Evolutionary conservation across 2,888 invertebrate species (phyloP), one percentile per base, ranked within the genome.

Genomic region (Trichacis sp.): DNA sequence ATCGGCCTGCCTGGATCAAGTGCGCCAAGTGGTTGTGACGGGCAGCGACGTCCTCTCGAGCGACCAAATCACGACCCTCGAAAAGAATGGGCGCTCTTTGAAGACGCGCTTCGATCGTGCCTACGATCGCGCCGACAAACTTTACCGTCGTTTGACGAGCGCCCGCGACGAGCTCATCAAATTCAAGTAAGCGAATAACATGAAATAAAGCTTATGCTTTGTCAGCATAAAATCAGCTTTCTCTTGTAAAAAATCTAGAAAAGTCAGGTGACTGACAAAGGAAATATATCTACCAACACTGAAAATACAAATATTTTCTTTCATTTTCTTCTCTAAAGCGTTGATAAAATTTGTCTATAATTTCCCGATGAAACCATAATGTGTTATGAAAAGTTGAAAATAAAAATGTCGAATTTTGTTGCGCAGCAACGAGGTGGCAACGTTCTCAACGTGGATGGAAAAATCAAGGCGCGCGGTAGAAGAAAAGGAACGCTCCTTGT

Each of bases 41-140:
- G 96, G 95, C 0, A 92, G 94, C 29, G 96, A 97, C 75, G 93
- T 95, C n/a, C 87, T 97, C 4, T 95, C 96, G 2, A 92, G 94
- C 68, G 96, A 96, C 73, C 96, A 97, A 88, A 92, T 96, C 30
- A 90, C 93, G 29, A 92, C 92, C 18, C 86, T 97, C 70, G 96
- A 96, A 85, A 93, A 94, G 75, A 93, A 93, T 72, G 94, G 94
- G 11, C 90, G 94, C 36, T 92, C 92, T 66, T 86, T 97, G 70
- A 93, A 94, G 74, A 91, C 91, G 29, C 90, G 95, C 36, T 94
- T 91, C 72, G 95, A 95, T 83, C 91, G 91, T 78, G 91, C 93
- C n/a, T 86, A 88, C 0, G 93, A 94, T 80, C 92, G 93, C 64
- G 91, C 93, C 19, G 92, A 94, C 71, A 91, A 91, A 78, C 87